Conservation (phyloP, 2,113 vertebrate genomes). For the Tamias sibiricus region DNA sequence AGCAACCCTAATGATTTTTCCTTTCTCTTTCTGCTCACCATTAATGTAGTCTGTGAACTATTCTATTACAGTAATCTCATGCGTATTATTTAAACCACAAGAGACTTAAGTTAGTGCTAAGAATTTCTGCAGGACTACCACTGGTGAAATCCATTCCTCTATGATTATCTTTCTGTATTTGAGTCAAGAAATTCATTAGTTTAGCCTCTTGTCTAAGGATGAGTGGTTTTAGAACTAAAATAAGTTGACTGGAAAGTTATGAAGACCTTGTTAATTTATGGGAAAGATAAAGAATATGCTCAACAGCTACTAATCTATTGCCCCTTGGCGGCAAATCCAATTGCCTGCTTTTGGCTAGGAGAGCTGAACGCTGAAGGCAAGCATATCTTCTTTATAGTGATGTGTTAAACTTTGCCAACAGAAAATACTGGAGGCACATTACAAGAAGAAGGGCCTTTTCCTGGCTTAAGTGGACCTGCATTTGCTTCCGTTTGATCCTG, state of each 20-base stretch:
- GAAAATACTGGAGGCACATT: fast-evolving
- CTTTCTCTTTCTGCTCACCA: neutral
- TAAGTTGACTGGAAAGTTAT: neutral
- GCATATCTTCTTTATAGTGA: neutral
- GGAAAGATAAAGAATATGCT: neutral
- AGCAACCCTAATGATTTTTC: neutral
- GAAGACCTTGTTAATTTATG: neutral
- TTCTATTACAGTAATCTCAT: neutral
- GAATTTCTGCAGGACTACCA: neutral
- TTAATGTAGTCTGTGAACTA: neutral
- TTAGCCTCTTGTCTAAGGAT: neutral
- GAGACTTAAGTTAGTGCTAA: neutral
- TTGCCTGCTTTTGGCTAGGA: neutral
- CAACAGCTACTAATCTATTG: neutral
- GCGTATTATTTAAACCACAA: neutral
- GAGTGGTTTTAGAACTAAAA: neutral
- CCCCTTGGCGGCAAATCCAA: neutral
- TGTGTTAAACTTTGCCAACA: neutral
- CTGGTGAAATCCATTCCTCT: neutral
- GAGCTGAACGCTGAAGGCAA: neutral
- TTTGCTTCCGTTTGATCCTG: neutral
- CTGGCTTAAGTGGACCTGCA: neutral
- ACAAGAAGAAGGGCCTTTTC: neutral
- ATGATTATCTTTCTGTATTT: neutral
- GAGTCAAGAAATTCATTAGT: neutral